These are phyloP conservation scores for Brachyalestes nurse DNA, from an alignment of 2,797 vertebrate species.

Conservation along the genomic window DNA sequence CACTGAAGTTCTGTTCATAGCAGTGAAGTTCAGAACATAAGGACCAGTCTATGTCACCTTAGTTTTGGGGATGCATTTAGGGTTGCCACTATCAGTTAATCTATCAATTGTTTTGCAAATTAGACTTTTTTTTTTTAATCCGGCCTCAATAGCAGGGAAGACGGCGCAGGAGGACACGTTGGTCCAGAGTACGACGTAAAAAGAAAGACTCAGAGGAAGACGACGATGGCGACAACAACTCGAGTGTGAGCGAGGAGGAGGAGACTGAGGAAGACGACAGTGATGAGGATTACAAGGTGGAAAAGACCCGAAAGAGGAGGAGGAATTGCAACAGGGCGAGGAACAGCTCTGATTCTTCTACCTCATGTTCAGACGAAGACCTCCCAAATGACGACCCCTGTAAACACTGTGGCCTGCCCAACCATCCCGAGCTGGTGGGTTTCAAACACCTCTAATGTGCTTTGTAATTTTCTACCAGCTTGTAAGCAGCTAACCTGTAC, in stretches of 20 bases:
- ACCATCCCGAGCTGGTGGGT: slow-evolving; percentile 94
- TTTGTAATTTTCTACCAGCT: neutral
- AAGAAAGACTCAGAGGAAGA: slow-evolving; percentile 85
- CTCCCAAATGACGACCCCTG: slow-evolving; percentile 94
- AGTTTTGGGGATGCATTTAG: too few species aligned
- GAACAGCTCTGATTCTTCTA: slow-evolving; percentile 76
- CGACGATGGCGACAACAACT: slow-evolving; percentile 56
- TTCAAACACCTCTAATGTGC: too few species aligned
- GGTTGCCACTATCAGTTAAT: too few species aligned
- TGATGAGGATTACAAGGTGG: slow-evolving; percentile 75
- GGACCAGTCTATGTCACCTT: too few species aligned
- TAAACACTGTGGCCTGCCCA: slow-evolving; percentile 97
- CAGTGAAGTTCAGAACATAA: too few species aligned
- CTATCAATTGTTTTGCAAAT: too few species aligned
- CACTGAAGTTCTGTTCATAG: too few species aligned
- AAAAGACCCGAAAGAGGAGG: slow-evolving; percentile 63
- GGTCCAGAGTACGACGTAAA: slow-evolving; percentile 90
- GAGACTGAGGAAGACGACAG: slow-evolving; percentile 66
- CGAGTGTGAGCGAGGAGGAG: slow-evolving; percentile 68
- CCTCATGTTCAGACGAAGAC: slow-evolving; percentile 81
- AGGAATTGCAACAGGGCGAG: slow-evolving; percentile 68
- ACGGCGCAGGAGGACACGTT: slow-evolving; percentile 83
- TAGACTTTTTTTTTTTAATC: neutral
- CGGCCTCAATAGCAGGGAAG: slow-evolving; percentile 61
- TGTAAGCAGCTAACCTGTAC: neutral